phyloP scores from a whole-genome alignment of 2,797 vertebrate species.

The Dryobates pubescens region DNA sequence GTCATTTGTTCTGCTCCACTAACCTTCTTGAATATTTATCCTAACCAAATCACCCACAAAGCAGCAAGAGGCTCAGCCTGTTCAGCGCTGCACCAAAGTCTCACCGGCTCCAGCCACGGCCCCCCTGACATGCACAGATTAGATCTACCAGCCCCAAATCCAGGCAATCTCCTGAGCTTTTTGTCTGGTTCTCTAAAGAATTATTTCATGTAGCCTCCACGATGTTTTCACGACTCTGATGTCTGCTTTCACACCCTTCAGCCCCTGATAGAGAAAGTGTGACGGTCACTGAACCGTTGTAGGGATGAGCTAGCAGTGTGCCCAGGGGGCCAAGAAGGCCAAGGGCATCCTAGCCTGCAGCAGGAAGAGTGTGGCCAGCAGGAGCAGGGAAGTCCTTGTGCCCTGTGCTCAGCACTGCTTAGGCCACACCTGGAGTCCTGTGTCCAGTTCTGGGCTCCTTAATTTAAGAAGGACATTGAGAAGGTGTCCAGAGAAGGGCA shows the following conservation, averaged over 20 bases:
- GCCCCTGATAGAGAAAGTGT: neutral
- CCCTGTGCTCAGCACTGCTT: too few relatives aligned
- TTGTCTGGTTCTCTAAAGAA: neutral
- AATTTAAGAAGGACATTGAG: too few relatives aligned
- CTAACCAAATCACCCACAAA: neutral
- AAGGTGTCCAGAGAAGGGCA: too few relatives aligned
- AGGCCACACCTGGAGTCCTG: too few relatives aligned
- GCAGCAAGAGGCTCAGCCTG: neutral
- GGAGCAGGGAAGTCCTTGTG: too few relatives aligned
- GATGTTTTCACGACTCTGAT: accelerated
- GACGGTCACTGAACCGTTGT: neutral
- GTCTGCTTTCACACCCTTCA: neutral
- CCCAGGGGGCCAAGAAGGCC: too few relatives aligned
- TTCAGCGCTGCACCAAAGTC: neutral
- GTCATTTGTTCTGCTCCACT: slow-evolving; percentile 50
- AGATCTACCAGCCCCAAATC: neutral
- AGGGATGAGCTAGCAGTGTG: too few relatives aligned
- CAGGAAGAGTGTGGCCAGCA: too few relatives aligned
- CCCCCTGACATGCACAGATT: accelerated
- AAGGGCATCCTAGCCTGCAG: too few relatives aligned
- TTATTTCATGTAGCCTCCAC: neutral
- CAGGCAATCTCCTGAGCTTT: neutral
- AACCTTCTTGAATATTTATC: neutral
- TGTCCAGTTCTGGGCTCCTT: too few relatives aligned
- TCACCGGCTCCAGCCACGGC: neutral